Evolutionary conservation across 1,140 invertebrate genomes (phyloP), one percentile per base, ranked within the genome.

Genomic region (Diachasmimorpha longicaudata): DNA sequence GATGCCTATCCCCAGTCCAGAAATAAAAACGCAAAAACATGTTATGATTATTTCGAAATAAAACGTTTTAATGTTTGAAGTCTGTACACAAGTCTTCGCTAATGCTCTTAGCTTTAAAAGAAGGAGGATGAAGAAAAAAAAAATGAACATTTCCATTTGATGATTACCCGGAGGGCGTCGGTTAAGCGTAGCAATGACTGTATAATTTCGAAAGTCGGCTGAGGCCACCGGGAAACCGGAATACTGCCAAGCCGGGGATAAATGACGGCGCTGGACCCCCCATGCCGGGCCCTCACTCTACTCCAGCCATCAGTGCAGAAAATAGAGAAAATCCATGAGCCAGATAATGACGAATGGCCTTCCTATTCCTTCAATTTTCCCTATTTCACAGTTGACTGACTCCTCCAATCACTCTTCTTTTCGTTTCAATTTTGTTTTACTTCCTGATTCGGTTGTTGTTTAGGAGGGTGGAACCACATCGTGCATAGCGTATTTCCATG

Each of bases 401-500:
- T 42, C 19, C 37, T 9, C 6, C 19, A 31, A n/a, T n/a, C n/a
- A 16, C 9, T 14, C 6, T 68, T 68, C 4, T 68, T 68, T 48
- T 14, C 46, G 14, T 5, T 48, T 48, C 3, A 3, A 48, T 48
- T 5, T 39, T 39, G 37, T 39, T 39, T 39, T 4, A 5, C 37
- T 25, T 78, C 31, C 11, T 48, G 25, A 71, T 55, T 21, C 11
- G 13, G 0, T 39, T 72, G 21, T 21, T 16, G 21, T 79, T 77
- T 87, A 87, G 8, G 80, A 79, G 19, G 87, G 89, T n/a, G 91
- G 89, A 75, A 94, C 88, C 52, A 94, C 88, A 87, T 97, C 96
- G 80, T 95, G 93, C 95, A 97, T 98, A 8, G 97, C 97, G 89
- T 96, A 97, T 81, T 94, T 94, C 94, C 95, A 96, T 0, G 97